phyloP scores from a whole-genome alignment of 2,888 invertebrate genomes.

The Agrochola circellaris region DNA sequence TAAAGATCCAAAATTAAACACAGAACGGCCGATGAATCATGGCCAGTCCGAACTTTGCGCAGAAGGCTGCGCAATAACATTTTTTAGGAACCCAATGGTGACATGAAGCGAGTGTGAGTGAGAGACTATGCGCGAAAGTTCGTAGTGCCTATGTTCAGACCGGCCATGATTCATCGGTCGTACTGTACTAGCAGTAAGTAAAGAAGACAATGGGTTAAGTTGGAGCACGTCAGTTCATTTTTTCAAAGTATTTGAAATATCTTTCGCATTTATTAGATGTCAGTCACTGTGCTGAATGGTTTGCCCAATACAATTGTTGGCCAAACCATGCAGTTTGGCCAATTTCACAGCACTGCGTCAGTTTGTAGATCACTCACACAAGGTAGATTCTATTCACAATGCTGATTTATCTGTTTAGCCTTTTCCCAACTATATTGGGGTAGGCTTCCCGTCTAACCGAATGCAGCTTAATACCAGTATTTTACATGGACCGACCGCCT shows the following conservation, averaged over 20 bases:
- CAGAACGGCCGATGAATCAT: too few species aligned
- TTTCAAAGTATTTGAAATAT: background rate
- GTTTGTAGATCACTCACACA: background rate
- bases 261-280: background rate
- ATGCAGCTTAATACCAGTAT: background rate
- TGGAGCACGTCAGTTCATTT: background rate
- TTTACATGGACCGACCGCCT: background rate
- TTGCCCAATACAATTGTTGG: background rate
- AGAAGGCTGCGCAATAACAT: too few species aligned
- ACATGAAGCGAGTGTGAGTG: too few species aligned
- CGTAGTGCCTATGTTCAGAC: too few species aligned
- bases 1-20: background rate
- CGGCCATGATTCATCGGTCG: too few species aligned
- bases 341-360: constrained; percentile 1
- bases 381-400: background rate
- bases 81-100: too few species aligned
- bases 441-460: background rate
- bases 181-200: too few species aligned
- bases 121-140: too few species aligned
- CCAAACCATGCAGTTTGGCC: too few species aligned
- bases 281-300: background rate
- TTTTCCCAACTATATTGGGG: background rate
- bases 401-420: background rate
- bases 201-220: background rate
- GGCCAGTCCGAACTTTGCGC: too few species aligned